Percentiles rank a stretch among this genome's conserved stretches.
phyloP scores from a whole-genome alignment of 1,140 invertebrate species.

The Chionoecetes opilio region DNA sequence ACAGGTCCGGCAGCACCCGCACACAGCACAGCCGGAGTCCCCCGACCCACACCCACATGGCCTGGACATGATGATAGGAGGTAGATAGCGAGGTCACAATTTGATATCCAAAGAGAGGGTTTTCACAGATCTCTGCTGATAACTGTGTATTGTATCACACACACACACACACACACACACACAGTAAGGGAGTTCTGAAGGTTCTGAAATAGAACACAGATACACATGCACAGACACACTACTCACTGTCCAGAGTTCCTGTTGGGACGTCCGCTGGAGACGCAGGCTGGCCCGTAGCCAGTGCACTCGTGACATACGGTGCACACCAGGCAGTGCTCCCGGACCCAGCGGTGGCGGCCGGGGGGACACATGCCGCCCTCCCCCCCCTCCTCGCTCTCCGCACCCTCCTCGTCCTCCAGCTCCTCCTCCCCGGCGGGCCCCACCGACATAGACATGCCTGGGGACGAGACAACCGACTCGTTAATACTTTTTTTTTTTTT shows the following conservation, averaged over 20 bases:
- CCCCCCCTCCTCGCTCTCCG: constrained; percentile 84
- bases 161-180: too few relatives aligned
- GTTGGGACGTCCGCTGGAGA: constrained; percentile 90
- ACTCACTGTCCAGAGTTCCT: constrained; percentile 93
- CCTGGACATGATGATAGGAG: constrained; percentile 84
- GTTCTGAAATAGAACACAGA: neutral
- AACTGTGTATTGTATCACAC: too few relatives aligned
- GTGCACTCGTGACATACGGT: constrained; percentile 96
- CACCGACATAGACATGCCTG: constrained; percentile 75
- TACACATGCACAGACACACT: constrained; percentile 66
- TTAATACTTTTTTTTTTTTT: neutral
- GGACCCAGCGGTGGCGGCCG: constrained; percentile 91
- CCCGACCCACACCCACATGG: constrained; percentile 98
- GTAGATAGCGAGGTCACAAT: too few relatives aligned
- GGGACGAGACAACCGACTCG: neutral
- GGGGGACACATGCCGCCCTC: constrained; percentile 87
- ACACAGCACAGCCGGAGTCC: constrained; percentile 95
- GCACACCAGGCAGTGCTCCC: constrained; percentile 94
- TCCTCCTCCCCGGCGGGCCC: constrained; percentile 83
- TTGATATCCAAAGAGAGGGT: too few relatives aligned
- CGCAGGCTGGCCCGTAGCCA: constrained; percentile 94
- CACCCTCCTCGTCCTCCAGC: constrained; percentile 86
- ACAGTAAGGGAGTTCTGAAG: too few relatives aligned
- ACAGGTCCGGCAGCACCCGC: constrained; percentile 95
- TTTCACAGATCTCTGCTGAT: too few relatives aligned